Conservation (phyloP, 2,888 invertebrate species). For the Nipponacmea schrenckii region DNA sequence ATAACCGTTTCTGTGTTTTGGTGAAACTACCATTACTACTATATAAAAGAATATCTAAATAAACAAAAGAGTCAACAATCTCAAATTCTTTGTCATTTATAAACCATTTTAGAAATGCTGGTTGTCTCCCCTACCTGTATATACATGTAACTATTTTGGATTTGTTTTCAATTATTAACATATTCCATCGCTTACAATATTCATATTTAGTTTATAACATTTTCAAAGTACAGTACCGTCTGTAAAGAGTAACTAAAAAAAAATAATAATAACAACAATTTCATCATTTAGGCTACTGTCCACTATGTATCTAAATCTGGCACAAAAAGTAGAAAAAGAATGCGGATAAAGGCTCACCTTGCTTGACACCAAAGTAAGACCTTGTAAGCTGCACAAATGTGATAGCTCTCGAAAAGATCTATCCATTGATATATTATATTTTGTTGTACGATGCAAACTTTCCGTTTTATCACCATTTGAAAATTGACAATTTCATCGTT, state of each 20-base stretch:
- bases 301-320: neutral
- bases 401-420: too few species aligned
- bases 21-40: constrained; percentile 5
- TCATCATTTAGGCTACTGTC: neutral
- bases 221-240: constrained; percentile 5
- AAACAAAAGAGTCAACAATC: constrained; percentile 8
- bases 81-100: constrained; percentile 5
- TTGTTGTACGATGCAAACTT: too few species aligned
- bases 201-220: constrained; percentile 5
- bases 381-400: too few species aligned
- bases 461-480: too few species aligned
- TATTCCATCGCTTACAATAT: constrained; percentile 1
- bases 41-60: constrained; percentile 12
- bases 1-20: neutral
- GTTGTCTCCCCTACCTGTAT: neutral
- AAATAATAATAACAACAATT: too few species aligned
- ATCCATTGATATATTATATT: too few species aligned
- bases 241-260: neutral
- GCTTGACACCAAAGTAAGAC: too few species aligned
- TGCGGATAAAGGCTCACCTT: too few species aligned
- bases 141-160: neutral
- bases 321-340: too few species aligned
- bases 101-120: neutral
- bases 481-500: too few species aligned
- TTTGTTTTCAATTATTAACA: neutral